A percentile compares a stretch with the other conserved stretches of the same genome.
phyloP scores from a whole-genome alignment of 2,888 invertebrate species.

The Hypena proboscidalis region DNA sequence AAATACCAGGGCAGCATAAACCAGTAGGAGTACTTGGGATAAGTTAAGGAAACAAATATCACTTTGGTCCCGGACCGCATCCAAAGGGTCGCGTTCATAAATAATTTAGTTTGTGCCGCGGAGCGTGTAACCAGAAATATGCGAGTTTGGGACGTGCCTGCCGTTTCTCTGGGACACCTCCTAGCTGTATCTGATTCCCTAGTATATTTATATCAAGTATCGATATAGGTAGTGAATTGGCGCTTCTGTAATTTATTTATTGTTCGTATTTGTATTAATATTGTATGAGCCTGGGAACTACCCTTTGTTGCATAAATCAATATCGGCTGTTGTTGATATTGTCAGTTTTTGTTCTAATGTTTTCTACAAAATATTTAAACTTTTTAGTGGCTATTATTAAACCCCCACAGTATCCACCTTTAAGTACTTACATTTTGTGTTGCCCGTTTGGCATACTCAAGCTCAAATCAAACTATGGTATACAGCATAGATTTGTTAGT shows the following conservation, averaged over 20 bases:
- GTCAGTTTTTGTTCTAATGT: too few relatives aligned
- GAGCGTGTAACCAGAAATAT: slow-evolving; percentile 33
- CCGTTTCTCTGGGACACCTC: not conserved
- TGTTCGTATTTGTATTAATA: too few relatives aligned
- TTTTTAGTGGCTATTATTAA: too few relatives aligned
- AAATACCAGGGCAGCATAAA: slow-evolving; percentile 31
- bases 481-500: too few relatives aligned
- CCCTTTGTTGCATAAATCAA: too few relatives aligned
- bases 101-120: slow-evolving; percentile 51
- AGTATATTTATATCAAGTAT: slow-evolving; percentile 16
- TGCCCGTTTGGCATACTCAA: too few relatives aligned
- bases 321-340: too few relatives aligned
- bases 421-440: too few relatives aligned
- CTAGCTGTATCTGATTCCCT: not conserved
- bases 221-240: slow-evolving; percentile 1
- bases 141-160: slow-evolving; percentile 17
- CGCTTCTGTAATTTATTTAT: not conserved
- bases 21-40: slow-evolving; percentile 27
- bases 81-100: slow-evolving; percentile 49
- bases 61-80: slow-evolving; percentile 26
- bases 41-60: slow-evolving; percentile 42
- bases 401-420: too few relatives aligned
- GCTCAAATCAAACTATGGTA: too few relatives aligned
- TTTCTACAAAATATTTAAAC: too few relatives aligned
- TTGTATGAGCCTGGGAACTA: not conserved